Conservation (phyloP, 2,113 vertebrate species). For the Hippocampus guttulatus region DNA sequence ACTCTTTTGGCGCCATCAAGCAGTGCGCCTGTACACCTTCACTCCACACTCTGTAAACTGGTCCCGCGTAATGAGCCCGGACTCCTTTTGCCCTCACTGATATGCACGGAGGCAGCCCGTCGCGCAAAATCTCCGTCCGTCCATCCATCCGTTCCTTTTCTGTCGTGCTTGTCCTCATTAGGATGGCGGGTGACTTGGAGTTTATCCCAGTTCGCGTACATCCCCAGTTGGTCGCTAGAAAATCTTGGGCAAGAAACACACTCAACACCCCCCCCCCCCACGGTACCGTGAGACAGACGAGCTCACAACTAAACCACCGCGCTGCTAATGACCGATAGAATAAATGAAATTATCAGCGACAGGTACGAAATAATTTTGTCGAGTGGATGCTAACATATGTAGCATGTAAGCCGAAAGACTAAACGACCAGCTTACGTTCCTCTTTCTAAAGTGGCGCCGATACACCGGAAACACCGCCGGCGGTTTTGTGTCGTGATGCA, state of each 20-base stretch:
- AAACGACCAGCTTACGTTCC: too few relatives aligned
- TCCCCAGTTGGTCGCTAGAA: too few relatives aligned
- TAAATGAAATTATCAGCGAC: too few relatives aligned
- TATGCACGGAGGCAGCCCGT: not conserved
- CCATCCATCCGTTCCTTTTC: not conserved
- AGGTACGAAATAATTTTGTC: too few relatives aligned
- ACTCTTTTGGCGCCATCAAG: constrained; percentile 26
- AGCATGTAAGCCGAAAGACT: too few relatives aligned
- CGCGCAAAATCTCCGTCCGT: not conserved
- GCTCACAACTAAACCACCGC: not conserved
- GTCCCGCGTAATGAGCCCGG: constrained; percentile 42
- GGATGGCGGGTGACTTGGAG: not conserved
- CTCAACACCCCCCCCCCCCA: not conserved
- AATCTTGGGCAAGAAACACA: not conserved
- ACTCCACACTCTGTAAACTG: constrained; percentile 1
- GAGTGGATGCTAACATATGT: too few relatives aligned
- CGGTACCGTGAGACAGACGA: too few relatives aligned
- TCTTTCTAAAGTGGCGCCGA: too few relatives aligned
- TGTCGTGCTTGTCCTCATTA: not conserved
- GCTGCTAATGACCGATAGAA: not conserved
- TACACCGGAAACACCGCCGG: too few relatives aligned
- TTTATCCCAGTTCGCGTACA: too few relatives aligned
- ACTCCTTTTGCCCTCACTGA: constrained; percentile 5
- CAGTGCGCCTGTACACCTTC: constrained; percentile 20
- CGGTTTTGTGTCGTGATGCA: too few relatives aligned